These are phyloP conservation scores for Orthonyx spaldingii DNA, from an alignment of 2,113 vertebrate genomes.

Conservation along the genomic window DNA sequence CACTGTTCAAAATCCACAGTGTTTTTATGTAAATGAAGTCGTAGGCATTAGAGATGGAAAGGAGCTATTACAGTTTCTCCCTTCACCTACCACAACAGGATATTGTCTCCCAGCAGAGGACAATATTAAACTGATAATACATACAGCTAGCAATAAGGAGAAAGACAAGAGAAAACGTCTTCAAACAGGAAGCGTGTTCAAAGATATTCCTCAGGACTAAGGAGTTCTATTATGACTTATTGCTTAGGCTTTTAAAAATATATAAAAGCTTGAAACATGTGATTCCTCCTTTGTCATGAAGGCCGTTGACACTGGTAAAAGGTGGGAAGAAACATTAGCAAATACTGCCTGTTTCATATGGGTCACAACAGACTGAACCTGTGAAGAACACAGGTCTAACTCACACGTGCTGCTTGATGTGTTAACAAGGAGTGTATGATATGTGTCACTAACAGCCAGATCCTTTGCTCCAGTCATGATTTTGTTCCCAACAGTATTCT, in stretches of 20 bases:
- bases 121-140: not conserved
- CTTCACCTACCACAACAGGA: not conserved
- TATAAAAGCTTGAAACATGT: not conserved
- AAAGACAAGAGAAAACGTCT: not conserved
- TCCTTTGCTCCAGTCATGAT: not conserved
- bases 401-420: not conserved
- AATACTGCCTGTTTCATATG: not conserved
- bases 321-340: not conserved
- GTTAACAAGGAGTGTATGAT: not conserved
- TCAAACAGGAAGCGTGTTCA: not conserved
- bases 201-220: not conserved
- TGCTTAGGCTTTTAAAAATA: not conserved
- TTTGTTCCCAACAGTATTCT: not conserved
- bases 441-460: not conserved
- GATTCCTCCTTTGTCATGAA: not conserved
- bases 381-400: not conserved
- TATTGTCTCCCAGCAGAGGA: conserved; percentile 1
- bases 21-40: not conserved
- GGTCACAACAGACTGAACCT: not conserved
- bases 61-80: not conserved
- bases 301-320: not conserved
- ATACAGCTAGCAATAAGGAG: not conserved
- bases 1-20: not conserved
- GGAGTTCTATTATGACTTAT: not conserved
- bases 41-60: not conserved